phyloP scores from a whole-genome alignment of 2,113 vertebrate genomes.

The Anguilla rostrata region DNA sequence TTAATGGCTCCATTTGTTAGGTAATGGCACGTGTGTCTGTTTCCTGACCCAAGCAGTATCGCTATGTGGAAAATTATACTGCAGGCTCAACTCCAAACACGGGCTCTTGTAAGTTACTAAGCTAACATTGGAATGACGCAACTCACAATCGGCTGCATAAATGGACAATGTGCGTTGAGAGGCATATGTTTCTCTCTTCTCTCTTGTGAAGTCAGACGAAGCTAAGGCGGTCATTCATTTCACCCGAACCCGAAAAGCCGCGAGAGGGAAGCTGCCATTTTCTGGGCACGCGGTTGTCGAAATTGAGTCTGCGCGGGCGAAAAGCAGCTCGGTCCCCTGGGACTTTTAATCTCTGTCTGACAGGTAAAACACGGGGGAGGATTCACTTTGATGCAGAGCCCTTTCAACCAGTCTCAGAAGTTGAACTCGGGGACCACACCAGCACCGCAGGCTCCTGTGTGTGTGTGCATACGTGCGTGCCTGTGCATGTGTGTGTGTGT shows the following conservation, averaged over 20 bases:
- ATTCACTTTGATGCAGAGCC: constrained; percentile 8
- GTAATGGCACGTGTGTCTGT: neutral
- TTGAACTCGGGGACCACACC: neutral
- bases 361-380: neutral
- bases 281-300: neutral
- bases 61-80: neutral
- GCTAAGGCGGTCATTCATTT: neutral
- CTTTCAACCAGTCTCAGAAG: neutral
- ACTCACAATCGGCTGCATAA: neutral
- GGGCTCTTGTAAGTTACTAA: neutral
- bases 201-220: neutral
- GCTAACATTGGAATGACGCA: neutral
- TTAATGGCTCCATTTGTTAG: neutral
- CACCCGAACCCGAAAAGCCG: neutral
- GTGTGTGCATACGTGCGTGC: constrained; percentile 10
- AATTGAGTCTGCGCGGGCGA: neutral
- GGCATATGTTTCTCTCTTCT: neutral
- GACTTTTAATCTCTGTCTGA: constrained; percentile 7
- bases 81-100: neutral
- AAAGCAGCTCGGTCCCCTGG: neutral
- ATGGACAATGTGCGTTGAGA: neutral
- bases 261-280: neutral
- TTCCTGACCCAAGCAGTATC: neutral
- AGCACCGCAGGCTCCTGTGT: neutral
- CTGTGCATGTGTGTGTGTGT: neutral